Evolutionary conservation across 2,797 vertebrate species (phyloP).

Genomic region (Propithecus perrieri): DNA sequence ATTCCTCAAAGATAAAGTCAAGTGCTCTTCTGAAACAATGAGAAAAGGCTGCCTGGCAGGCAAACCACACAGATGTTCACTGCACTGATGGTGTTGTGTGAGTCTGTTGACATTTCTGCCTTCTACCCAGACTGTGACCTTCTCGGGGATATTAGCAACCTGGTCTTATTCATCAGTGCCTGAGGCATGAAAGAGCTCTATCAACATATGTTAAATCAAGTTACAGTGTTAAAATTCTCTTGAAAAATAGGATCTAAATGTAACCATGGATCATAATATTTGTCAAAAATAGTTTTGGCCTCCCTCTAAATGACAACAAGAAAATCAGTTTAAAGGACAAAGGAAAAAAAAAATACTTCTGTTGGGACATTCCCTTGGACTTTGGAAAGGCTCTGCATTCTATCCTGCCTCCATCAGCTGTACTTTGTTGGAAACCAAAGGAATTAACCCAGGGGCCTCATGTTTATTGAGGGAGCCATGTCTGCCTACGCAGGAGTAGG

Average conservation of each 20-base stretch:
- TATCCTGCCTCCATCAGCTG: background rate
- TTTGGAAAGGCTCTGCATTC: background rate
- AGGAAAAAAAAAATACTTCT: background rate
- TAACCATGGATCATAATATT: slow-evolving; percentile 64
- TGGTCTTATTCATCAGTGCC: slow-evolving; percentile 48
- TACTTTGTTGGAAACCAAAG: background rate
- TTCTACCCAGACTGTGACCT: slow-evolving; percentile 40
- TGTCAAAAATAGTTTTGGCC: slow-evolving; percentile 64
- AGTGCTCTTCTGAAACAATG: background rate
- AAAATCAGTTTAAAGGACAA: slow-evolving; percentile 45
- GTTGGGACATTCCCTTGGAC: background rate
- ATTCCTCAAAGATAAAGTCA: background rate
- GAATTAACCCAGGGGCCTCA: background rate
- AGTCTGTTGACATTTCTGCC: background rate
- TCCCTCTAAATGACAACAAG: slow-evolving; percentile 56
- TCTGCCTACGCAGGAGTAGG: background rate
- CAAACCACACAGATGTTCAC: background rate
- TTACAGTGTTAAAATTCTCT: slow-evolving; percentile 40
- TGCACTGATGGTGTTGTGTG: background rate
- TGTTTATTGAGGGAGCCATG: rapidly evolving
- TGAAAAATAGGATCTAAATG: slow-evolving; percentile 45
- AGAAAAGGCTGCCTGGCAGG: background rate
- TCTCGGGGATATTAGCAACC: background rate
- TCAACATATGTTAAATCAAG: slow-evolving; percentile 58
- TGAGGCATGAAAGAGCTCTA: slow-evolving; percentile 24